phyloP scores from a whole-genome alignment of 2,888 invertebrate genomes.

The Bombylius major region DNA sequence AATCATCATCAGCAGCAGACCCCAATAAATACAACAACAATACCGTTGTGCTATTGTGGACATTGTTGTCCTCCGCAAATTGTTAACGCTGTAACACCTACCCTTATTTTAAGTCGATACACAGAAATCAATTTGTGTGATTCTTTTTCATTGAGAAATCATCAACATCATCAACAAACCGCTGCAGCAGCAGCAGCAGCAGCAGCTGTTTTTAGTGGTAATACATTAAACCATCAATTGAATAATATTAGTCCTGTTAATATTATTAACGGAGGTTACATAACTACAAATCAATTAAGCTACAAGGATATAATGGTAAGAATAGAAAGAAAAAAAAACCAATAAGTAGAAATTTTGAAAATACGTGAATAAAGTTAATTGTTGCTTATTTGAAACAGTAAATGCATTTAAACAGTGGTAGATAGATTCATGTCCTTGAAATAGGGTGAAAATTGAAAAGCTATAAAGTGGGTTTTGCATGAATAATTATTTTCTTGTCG shows the following conservation, averaged over 20 bases:
- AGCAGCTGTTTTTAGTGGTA: constrained; percentile 5
- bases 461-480: too few species aligned
- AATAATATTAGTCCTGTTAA: constrained; percentile 3
- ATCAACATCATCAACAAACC: constrained; percentile 24
- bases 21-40: constrained; percentile 11
- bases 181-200: constrained; percentile 22
- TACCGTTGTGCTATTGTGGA: constrained; percentile 21
- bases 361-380: too few species aligned
- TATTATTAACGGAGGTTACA: not conserved
- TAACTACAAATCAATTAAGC: constrained; percentile 4
- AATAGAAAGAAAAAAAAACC: not conserved
- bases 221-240: not conserved
- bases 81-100: constrained; percentile 18
- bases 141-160: constrained; percentile 20
- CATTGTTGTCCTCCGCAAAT: constrained; percentile 17
- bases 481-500: too few species aligned
- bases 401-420: too few species aligned
- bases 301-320: constrained; percentile 18
- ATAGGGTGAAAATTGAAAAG: too few species aligned
- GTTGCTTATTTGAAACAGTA: too few species aligned
- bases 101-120: constrained; percentile 21
- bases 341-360: too few species aligned
- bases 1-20: constrained; percentile 15
- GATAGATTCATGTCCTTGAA: too few species aligned
- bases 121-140: constrained; percentile 24